A percentile compares a stretch with the other conserved stretches of the same genome.
Conservation (phyloP, 1,140 invertebrate species). For the Tetragonula clypearis region DNA sequence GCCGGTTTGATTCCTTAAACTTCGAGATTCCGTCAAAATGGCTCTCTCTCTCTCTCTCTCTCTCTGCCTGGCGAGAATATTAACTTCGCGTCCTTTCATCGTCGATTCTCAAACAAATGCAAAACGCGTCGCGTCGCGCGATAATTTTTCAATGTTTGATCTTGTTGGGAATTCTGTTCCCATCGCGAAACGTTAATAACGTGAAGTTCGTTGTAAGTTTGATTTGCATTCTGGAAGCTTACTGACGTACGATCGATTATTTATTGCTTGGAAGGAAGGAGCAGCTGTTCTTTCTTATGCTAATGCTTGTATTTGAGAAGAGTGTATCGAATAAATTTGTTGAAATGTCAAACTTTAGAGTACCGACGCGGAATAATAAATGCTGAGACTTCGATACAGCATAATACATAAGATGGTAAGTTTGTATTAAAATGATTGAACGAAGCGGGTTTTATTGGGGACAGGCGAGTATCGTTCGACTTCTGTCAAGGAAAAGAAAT, state of each 20-base stretch:
- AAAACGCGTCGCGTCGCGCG: conserved; percentile 9
- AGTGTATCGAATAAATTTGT: background rate
- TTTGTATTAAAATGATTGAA: background rate
- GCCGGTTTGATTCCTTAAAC: background rate
- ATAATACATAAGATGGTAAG: background rate
- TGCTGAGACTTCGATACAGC: background rate
- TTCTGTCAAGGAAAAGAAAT: too few relatives aligned
- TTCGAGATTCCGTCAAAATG: background rate
- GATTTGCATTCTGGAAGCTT: background rate
- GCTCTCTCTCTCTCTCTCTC: too few relatives aligned
- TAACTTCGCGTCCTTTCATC: background rate
- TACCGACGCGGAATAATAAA: background rate
- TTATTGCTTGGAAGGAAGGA: too few relatives aligned
- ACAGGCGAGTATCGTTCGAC: too few relatives aligned
- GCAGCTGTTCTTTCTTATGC: background rate
- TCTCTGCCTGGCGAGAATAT: background rate
- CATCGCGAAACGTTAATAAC: background rate
- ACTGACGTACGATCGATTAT: background rate
- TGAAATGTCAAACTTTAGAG: background rate
- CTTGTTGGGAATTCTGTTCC: background rate
- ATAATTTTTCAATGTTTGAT: background rate
- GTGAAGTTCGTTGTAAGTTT: too few relatives aligned
- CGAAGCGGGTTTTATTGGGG: background rate
- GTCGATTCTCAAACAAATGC: background rate
- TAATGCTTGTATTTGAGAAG: background rate